Evolutionary conservation across 2,888 invertebrate genomes (phyloP).

Genomic region (Orchestes rusci): DNA sequence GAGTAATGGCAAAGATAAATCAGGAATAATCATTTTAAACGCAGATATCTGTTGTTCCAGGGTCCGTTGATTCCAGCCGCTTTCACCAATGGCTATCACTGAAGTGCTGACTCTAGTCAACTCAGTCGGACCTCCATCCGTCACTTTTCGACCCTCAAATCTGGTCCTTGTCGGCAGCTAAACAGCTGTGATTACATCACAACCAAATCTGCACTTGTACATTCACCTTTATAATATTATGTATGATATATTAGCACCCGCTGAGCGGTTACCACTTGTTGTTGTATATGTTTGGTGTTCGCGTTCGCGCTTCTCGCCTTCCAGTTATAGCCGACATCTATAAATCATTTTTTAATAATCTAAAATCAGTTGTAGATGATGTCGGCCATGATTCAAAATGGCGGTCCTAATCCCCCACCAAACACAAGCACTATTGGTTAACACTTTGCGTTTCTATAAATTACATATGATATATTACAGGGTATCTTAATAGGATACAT

Average conservation of each 20-base stretch:
- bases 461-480: constrained; percentile 47
- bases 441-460: constrained; percentile 41
- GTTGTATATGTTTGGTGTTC: constrained; percentile 46
- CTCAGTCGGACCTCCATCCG: constrained; percentile 6
- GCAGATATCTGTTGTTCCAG: constrained; percentile 57
- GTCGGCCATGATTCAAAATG: not conserved
- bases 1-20: no score
- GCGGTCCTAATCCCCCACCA: constrained; percentile 36
- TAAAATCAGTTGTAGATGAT: not conserved
- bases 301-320: constrained; percentile 44
- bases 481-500: constrained; percentile 47
- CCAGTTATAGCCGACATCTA: no score
- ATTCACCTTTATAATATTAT: constrained; percentile 41
- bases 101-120: constrained; percentile 43
- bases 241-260: constrained; percentile 41
- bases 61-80: constrained; percentile 96
- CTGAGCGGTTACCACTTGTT: constrained; percentile 46
- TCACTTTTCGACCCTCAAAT: constrained; percentile 42
- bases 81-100: constrained; percentile 98
- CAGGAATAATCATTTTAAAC: no score
- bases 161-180: constrained; percentile 38
- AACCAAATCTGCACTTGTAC: constrained; percentile 43
- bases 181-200: constrained; percentile 42
- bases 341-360: no score
- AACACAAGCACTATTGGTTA: constrained; percentile 46